phyloP scores from a whole-genome alignment of 1,140 invertebrate genomes.

The Tachypleus tridentatus region DNA sequence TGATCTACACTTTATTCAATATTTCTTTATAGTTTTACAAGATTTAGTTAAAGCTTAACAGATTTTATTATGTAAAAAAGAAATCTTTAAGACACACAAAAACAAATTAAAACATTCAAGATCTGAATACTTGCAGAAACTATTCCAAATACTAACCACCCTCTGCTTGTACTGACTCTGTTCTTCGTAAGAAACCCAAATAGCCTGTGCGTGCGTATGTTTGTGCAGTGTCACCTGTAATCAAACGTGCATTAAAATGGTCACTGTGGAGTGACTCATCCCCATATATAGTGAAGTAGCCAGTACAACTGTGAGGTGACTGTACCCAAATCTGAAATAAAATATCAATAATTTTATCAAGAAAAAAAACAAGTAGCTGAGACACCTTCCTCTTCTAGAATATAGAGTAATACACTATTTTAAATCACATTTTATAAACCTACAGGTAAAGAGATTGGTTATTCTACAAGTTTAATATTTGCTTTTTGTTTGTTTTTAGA shows the following conservation, averaged over 20 bases:
- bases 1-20: too few species aligned
- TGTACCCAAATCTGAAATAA: slow-evolving; percentile 59
- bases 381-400: neutral
- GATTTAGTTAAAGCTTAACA: neutral
- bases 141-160: slow-evolving; percentile 38
- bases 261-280: slow-evolving; percentile 85
- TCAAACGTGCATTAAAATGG: slow-evolving; percentile 90
- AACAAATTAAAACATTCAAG: too few species aligned
- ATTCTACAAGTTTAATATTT: too few species aligned
- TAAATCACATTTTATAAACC: too few species aligned
- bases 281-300: slow-evolving; percentile 92
- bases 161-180: slow-evolving; percentile 69
- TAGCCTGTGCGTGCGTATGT: slow-evolving; percentile 95
- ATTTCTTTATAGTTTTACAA: neutral
- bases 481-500: too few species aligned
- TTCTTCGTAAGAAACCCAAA: slow-evolving; percentile 89
- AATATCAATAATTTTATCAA: neutral
- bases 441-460: too few species aligned
- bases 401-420: neutral
- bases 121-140: too few species aligned
- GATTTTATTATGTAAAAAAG: neutral
- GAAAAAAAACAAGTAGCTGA: neutral
- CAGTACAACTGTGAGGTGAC: slow-evolving; percentile 89
- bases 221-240: slow-evolving; percentile 88
- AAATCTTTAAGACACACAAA: neutral